Evolutionary conservation across 2,113 vertebrate species (phyloP).

Genomic region (Lathamus discolor): DNA sequence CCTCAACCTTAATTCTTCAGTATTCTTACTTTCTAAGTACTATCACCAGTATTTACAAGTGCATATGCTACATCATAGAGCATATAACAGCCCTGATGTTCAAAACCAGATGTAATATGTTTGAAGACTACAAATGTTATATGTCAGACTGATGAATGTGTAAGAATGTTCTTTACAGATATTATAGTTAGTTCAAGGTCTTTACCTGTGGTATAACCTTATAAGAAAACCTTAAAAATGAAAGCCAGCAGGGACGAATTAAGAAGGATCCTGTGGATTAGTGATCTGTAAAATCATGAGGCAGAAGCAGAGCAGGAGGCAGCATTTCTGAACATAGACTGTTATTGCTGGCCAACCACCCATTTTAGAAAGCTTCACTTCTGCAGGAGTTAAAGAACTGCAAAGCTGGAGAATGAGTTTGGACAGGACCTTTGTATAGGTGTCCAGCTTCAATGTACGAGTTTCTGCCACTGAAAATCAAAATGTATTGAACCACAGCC

Average conservation of each 20-base stretch:
- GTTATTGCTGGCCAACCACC: neutral
- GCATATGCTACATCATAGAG: fast-evolving
- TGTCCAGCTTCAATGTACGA: neutral
- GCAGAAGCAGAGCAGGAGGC: constrained; percentile 5
- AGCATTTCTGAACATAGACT: neutral
- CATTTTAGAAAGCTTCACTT: neutral
- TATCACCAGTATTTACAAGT: neutral
- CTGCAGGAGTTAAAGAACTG: neutral
- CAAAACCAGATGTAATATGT: neutral
- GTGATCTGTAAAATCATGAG: neutral
- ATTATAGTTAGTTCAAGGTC: neutral
- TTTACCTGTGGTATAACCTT: neutral
- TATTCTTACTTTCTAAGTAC: neutral
- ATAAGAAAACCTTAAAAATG: constrained; percentile 15
- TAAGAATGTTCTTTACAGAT: neutral
- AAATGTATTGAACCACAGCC: neutral
- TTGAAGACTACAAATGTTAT: neutral
- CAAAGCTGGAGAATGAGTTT: neutral
- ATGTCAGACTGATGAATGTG: neutral
- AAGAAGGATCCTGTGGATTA: constrained; percentile 4
- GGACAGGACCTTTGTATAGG: neutral
- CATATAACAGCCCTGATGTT: neutral
- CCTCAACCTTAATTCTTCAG: neutral
- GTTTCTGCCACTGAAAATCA: neutral
- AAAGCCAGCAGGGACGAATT: neutral